Evolutionary conservation across 2,888 invertebrate species (phyloP), one percentile per base, ranked within the genome.

Genomic region (Orthonevra nobilis): DNA sequence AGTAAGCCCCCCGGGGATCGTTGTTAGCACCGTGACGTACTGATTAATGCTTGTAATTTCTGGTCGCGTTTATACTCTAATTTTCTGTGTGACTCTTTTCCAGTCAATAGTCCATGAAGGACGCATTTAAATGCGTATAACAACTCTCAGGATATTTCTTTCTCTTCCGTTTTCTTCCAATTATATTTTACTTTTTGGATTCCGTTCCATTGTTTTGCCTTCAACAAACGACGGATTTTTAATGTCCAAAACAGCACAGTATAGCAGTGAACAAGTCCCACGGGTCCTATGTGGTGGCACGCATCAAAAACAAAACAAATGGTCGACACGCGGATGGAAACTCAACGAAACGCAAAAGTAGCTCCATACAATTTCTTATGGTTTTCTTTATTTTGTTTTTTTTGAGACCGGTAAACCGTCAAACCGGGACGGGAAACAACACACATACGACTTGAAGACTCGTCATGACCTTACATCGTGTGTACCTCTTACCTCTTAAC

Each of bases 291-390:
- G 44, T 56, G 54, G 26, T 72, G 54, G 60, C 58, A 54, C 38
- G 56, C 61, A 79, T 42, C 54, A 60, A 61, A 56, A 68, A 66
- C 61, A 72, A 54, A 72, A 68, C 61, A 73, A 79, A 79, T 79
- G 73, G 54, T 50, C 56, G 56, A 66, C 72, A 79, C 79, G 79
- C 79, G 79, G 30, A 23, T 56, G 44, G 79, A 79, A 79, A 79
- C 61, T 48, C 48, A 79, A 79, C 66, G 70, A 70, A 66, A 61
- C 50, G 54, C 48, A 61, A 79, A 68, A 73, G 68, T 56, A 56
- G 73, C 73, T 73, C 61, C 77, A 68, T 79, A 73, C 66, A 79
- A 73, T 79, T 68, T 73, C 73, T 73, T 79, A n/a, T n/a, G n/a
- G n/a, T n/a, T n/a, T n/a, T n/a, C n/a, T n/a, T n/a, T n/a, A n/a